Evolutionary conservation across 2,113 vertebrate species (phyloP).

Genomic region (Aldabrachelys gigantea): DNA sequence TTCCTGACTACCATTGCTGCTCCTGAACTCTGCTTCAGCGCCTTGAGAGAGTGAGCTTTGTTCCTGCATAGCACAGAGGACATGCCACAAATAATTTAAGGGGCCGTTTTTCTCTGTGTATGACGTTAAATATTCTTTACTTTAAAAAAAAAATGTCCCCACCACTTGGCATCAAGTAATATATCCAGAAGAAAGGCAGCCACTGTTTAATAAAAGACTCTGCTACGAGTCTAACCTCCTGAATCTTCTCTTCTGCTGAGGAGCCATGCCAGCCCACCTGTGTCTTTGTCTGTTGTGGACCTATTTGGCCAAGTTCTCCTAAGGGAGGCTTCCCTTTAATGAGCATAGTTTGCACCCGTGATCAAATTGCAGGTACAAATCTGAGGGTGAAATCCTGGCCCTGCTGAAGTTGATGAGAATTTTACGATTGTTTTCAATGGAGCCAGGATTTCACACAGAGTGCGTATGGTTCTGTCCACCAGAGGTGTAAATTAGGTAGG

Average conservation of each 20-base stretch:
- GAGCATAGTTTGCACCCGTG: accelerated
- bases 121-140: slow-evolving; percentile 71
- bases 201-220: slow-evolving; percentile 68
- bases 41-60: slow-evolving; percentile 62
- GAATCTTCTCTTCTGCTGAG: background rate
- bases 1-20: slow-evolving; percentile 50
- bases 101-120: slow-evolving; percentile 60
- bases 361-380: background rate
- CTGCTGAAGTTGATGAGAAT: background rate
- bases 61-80: slow-evolving; percentile 60
- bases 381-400: background rate
- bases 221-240: slow-evolving; percentile 30
- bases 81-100: slow-evolving; percentile 74
- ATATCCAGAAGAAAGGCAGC: slow-evolving; percentile 66
- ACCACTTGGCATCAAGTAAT: slow-evolving; percentile 60
- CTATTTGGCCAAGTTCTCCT: background rate
- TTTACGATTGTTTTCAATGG: background rate
- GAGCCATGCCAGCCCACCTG: accelerated
- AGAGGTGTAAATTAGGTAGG: accelerated
- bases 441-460: accelerated
- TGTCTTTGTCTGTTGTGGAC: background rate
- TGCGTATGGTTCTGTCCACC: accelerated
- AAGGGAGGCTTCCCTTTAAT: background rate
- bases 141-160: slow-evolving; percentile 34
- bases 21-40: slow-evolving; percentile 24